Evolutionary conservation across 2,888 invertebrate genomes (phyloP), one percentile per base, ranked within the genome.

Genomic region (Caenorhabditis sp.): DNA sequence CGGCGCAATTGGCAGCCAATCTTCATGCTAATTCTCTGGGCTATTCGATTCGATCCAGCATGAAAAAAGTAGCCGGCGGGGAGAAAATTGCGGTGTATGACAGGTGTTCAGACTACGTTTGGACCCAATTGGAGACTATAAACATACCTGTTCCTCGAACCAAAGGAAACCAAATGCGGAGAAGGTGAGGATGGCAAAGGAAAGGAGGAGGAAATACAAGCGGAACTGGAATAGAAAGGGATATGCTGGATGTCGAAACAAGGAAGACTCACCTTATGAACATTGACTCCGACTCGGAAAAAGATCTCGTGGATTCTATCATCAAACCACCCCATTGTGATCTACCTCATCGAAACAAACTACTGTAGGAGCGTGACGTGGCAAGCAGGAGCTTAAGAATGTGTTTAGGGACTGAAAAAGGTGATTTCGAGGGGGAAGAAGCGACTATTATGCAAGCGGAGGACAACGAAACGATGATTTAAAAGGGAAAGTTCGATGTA

Each of bases 81-180:
- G 5, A 18, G 47, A 18, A 32, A 47, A 47, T 47, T 18, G 11
- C 11, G 20, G 6, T 32, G 32, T 26, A n/a, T 40, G 26, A 18
- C n/a, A 47, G 0, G 37, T 50, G 50, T 40, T 11, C 44, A 47
- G 55, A 37, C 70, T 62, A 71, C 70, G 20, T n/a, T 5, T 15
- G 50, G 32, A 58, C 35, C 20, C 58, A 20, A 40, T 5, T 15
- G 50, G 32, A 58, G 58, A 26, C 58, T 28, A 40, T 35, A 53
- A 35, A 67, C 69, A 44, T 37, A 90, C 90, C 87, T 88, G 89
- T 79, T 88, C 81, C 53, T 88, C 83, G 60, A 90, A 85, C 88
- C 88, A 91, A 26, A 88, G 22, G 53, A 90, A 88, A 13, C 90
- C 90, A 50, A 85, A 74, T 5, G 84, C 60, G 9, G 89, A 78